Conservation (phyloP, 1,140 invertebrate genomes). For the Pseudomyrmex flavicornis region DNA sequence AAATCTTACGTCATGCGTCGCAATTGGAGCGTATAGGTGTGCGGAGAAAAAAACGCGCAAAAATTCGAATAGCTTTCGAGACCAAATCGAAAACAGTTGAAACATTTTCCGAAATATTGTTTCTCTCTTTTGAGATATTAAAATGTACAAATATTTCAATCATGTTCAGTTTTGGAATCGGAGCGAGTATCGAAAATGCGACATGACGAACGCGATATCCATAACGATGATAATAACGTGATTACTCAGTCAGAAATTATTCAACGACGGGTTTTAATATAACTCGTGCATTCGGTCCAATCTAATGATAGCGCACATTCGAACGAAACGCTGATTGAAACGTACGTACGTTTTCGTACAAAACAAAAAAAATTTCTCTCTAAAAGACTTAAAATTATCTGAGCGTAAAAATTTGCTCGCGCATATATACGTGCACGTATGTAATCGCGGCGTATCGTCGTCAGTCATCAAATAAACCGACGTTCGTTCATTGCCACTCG, state of each 20-base stretch:
- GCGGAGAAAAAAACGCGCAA: no score
- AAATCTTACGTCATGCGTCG: conserved; percentile 60
- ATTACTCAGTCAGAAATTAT: neutral
- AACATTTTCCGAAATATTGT: neutral
- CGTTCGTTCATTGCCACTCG: conserved; percentile 27
- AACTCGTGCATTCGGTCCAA: neutral
- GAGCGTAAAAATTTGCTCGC: neutral
- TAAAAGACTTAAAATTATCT: neutral
- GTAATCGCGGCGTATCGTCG: neutral
- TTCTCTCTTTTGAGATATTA: neutral
- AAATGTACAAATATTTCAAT: no score
- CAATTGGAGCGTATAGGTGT: neutral
- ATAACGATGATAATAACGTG: neutral
- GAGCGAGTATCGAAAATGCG: neutral
- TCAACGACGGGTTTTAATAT: neutral
- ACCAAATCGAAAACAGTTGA: neutral
- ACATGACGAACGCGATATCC: neutral
- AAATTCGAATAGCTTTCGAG: neutral
- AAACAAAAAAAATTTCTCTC: no score
- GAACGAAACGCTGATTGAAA: neutral
- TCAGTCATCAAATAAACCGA: conserved; percentile 5
- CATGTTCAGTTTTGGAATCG: neutral
- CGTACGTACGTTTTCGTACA: no score
- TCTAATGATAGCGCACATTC: neutral
- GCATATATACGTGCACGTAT: neutral